A percentile compares a stretch with the other conserved stretches of the same genome.
Conservation (phyloP, 2,888 invertebrate genomes). For the Mellilla xanthometata region DNA sequence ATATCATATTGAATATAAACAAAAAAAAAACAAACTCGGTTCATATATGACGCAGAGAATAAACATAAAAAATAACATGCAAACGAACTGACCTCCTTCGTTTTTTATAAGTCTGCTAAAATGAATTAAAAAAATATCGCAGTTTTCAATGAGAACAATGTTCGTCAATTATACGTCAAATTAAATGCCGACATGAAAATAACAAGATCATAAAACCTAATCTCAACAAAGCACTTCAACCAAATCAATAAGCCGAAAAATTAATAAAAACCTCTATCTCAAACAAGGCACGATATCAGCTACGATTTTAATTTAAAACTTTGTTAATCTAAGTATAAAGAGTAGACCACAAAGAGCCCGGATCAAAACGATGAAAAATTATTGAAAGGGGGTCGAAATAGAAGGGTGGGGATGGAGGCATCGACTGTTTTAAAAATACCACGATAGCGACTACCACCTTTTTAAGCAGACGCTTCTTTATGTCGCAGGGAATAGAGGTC, state of each 20-base stretch:
- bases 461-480: slow-evolving; percentile 27
- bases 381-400: slow-evolving; percentile 75
- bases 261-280: slow-evolving; percentile 40
- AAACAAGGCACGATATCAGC: slow-evolving; percentile 62
- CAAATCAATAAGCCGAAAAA: slow-evolving; percentile 35
- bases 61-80: too few relatives aligned
- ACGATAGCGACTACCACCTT: slow-evolving; percentile 40
- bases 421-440: slow-evolving; percentile 70
- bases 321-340: slow-evolving; percentile 80
- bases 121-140: too few relatives aligned
- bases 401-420: slow-evolving; percentile 57
- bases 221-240: slow-evolving; percentile 12
- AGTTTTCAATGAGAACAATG: too few relatives aligned
- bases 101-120: too few relatives aligned
- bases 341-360: slow-evolving; percentile 74
- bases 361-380: slow-evolving; percentile 82
- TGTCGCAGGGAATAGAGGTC: slow-evolving; percentile 21
- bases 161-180: too few relatives aligned
- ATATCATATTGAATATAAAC: too few relatives aligned
- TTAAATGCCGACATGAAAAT: too few relatives aligned
- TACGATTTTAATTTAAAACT: slow-evolving; percentile 80
- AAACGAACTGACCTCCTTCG: too few relatives aligned
- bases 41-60: too few relatives aligned
- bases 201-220: neutral
- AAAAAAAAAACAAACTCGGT: too few relatives aligned